Conservation (phyloP, 2,113 vertebrate genomes). For the Poeciliopsis turrubarensis region DNA sequence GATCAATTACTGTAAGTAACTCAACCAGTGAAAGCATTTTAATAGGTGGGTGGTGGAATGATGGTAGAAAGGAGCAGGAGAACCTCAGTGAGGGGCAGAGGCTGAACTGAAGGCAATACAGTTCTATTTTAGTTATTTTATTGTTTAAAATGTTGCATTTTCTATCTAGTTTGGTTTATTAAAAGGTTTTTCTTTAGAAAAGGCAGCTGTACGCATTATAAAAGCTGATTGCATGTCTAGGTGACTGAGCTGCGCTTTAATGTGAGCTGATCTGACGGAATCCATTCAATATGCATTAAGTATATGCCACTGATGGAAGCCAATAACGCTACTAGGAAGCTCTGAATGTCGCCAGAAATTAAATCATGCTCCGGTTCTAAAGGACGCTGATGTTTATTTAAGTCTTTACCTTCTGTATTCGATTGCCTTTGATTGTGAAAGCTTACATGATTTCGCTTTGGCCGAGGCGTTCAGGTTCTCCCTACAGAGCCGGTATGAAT, state of each 20-base stretch:
- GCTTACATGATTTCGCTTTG: conserved; percentile 17
- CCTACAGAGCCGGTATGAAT: conserved; percentile 45
- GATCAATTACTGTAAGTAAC: conserved; percentile 57
- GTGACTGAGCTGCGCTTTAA: conserved; percentile 35
- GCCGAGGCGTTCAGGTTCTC: neutral
- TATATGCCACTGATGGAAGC: conserved; percentile 16
- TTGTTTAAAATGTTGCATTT: neutral
- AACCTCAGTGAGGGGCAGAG: conserved; percentile 9
- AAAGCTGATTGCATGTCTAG: conserved; percentile 8
- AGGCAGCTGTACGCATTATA: neutral
- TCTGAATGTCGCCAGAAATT: conserved; percentile 58
- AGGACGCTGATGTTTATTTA: conserved; percentile 58
- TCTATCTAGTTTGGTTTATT: neutral
- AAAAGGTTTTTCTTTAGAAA: neutral
- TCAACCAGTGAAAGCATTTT: conserved; percentile 38
- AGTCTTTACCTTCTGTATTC: conserved; percentile 31
- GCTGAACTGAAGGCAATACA: conserved; percentile 16
- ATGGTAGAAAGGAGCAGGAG: conserved; percentile 25
- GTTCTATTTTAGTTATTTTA: conserved; percentile 9
- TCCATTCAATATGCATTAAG: conserved; percentile 46
- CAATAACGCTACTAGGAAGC: conserved; percentile 53
- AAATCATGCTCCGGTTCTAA: conserved; percentile 57
- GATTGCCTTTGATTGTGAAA: conserved; percentile 20
- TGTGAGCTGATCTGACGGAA: conserved; percentile 45
- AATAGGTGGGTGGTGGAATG: conserved; percentile 30